phyloP scores from a whole-genome alignment of 2,888 invertebrate genomes.

The Dolichomitus sp. region DNA sequence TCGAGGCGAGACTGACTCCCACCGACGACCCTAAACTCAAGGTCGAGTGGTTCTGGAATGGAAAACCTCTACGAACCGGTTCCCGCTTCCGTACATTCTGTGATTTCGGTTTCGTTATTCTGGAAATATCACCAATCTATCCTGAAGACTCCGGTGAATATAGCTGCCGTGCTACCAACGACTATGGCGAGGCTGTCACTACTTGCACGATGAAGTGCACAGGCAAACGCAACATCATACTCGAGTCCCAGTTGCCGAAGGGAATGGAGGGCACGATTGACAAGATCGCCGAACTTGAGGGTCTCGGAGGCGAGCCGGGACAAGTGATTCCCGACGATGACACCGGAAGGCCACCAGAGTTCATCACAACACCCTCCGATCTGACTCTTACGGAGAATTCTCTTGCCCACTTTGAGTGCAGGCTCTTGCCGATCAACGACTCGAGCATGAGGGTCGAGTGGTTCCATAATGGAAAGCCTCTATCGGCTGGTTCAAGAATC shows the following conservation, averaged over 20 bases:
- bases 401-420: conserved; percentile 97
- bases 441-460: conserved; percentile 98
- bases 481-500: conserved; percentile 96
- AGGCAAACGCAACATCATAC: conserved; percentile 96
- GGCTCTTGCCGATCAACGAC: conserved; percentile 95
- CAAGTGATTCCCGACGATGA: conserved; percentile 92
- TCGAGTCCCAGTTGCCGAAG: conserved; percentile 96
- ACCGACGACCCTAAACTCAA: conserved; percentile 96
- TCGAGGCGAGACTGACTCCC: conserved; percentile 95
- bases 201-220: conserved; percentile 96
- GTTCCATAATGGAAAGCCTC: conserved; percentile 98
- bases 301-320: conserved; percentile 91
- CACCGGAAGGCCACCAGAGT: conserved; percentile 95
- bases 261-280: conserved; percentile 98
- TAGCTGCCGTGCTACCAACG: conserved; percentile 95
- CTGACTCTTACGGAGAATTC: conserved; percentile 94
- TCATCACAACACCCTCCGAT: conserved; percentile 95
- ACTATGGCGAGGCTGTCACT: conserved; percentile 97
- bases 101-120: conserved; percentile 98
- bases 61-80: conserved; percentile 95
- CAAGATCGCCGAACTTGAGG: conserved; percentile 96
- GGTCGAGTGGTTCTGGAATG: conserved; percentile 98
- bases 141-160: conserved; percentile 98
- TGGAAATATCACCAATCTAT: conserved; percentile 99
- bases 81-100: conserved; percentile 98